A percentile compares a stretch with the other conserved stretches of the same genome.
phyloP scores from a whole-genome alignment of 2,797 vertebrate species.

The Busarellus nigricollis region DNA sequence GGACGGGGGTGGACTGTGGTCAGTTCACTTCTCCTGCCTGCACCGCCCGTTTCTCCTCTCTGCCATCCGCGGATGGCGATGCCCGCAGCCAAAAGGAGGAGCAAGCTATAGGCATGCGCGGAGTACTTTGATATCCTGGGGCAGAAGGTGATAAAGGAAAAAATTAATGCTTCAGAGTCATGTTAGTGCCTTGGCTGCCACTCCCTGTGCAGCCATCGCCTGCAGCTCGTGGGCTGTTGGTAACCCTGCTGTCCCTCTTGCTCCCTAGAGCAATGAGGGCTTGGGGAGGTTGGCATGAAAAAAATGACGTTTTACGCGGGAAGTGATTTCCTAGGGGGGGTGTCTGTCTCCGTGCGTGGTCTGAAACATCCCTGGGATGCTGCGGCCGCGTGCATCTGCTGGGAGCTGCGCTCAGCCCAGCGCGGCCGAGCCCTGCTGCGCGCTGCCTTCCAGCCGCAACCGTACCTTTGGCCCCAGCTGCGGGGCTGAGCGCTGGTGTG shows the following conservation, averaged over 20 bases:
- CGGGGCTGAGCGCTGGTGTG: conserved; percentile 6
- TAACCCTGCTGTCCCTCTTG: background rate
- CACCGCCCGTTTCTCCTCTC: background rate
- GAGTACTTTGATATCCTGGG: background rate
- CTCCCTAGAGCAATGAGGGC: background rate
- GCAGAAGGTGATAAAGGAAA: conserved; percentile 29
- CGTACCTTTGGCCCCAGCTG: conserved; percentile 22
- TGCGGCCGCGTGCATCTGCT: background rate
- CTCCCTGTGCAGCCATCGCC: background rate
- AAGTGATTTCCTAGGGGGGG: background rate
- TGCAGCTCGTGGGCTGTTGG: background rate
- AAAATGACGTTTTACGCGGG: background rate
- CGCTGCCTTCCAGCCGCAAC: background rate
- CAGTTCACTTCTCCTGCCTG: background rate
- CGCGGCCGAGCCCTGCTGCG: background rate
- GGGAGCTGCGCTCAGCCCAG: background rate
- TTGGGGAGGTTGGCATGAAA: background rate
- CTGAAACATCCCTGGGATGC: background rate
- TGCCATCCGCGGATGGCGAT: background rate
- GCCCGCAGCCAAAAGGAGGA: background rate
- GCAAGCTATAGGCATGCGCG: background rate
- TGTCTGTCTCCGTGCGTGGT: background rate
- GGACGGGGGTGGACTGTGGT: background rate
- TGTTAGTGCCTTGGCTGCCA: background rate
- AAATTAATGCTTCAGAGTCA: background rate